A percentile compares a stretch with the other conserved stretches of the same genome.
Evolutionary conservation across 2,113 vertebrate species (phyloP).

Genomic region (Aegithalos caudatus): DNA sequence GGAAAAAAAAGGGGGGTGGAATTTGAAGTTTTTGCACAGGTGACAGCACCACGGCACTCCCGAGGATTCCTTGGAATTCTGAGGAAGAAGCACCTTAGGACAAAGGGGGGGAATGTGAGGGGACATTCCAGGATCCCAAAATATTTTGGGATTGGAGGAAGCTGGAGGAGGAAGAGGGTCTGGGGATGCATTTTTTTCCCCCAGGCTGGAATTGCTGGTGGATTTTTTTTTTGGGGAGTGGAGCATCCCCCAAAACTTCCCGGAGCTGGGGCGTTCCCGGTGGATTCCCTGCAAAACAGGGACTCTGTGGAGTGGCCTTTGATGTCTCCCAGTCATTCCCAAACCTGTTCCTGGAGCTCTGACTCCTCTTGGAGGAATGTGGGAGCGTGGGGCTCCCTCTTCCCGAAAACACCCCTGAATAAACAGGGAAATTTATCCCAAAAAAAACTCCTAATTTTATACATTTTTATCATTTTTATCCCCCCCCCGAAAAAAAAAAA

Average conservation of each 20-base stretch:
- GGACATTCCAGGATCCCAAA: neutral
- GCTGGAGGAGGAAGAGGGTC: neutral
- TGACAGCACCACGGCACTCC: neutral
- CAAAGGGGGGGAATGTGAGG: neutral
- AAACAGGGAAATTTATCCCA: too few relatives aligned
- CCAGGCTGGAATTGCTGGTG: neutral
- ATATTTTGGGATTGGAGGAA: neutral
- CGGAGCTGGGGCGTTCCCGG: neutral
- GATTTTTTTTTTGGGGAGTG: neutral
- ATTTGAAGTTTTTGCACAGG: rapidly evolving
- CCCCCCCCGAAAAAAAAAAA: too few relatives aligned
- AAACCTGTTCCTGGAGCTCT: neutral
- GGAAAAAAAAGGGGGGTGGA: neutral
- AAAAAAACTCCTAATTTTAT: too few relatives aligned
- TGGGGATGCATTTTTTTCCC: too few relatives aligned
- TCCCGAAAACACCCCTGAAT: neutral
- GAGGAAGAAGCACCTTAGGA: rapidly evolving
- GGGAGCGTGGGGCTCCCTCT: neutral
- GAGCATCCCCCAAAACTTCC: neutral
- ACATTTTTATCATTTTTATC: too few relatives aligned
- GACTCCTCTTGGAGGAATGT: neutral
- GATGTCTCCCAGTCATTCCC: neutral
- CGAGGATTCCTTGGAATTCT: neutral
- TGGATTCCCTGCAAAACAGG: neutral
- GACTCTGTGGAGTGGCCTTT: rapidly evolving